These are phyloP conservation scores for Furnarius figulus DNA, from an alignment of 2,113 vertebrate species.

Conservation along the genomic window DNA sequence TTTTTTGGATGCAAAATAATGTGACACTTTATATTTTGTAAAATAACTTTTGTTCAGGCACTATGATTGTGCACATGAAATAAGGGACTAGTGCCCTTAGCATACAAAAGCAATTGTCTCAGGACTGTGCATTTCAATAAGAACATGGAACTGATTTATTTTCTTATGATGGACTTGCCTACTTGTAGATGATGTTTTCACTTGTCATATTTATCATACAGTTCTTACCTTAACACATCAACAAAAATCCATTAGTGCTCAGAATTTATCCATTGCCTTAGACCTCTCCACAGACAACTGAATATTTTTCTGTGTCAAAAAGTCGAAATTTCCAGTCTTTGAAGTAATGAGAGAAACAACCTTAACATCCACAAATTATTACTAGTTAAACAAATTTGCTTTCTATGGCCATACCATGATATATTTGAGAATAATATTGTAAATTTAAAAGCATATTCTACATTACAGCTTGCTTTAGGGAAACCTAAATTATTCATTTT, in stretches of 20 bases:
- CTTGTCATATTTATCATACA: background rate
- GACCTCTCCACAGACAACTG: background rate
- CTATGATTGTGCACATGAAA: accelerated
- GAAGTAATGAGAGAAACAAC: background rate
- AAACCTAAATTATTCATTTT: constrained; percentile 61
- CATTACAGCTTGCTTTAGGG: background rate
- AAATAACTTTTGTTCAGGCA: background rate
- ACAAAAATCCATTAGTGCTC: background rate
- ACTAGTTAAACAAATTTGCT: background rate
- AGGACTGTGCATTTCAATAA: background rate
- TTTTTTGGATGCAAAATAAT: background rate
- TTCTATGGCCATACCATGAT: background rate
- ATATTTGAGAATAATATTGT: background rate
- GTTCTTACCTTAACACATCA: background rate
- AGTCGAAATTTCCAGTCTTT: background rate
- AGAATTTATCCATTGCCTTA: background rate
- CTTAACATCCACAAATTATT: background rate
- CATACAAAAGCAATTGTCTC: background rate
- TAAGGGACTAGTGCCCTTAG: background rate
- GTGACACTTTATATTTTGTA: background rate
- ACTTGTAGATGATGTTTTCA: background rate
- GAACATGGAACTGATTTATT: background rate
- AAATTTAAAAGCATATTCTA: constrained; percentile 8
- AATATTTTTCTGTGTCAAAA: background rate
- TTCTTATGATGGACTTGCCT: background rate